These are phyloP conservation scores for Paratrypauchen microcephalus DNA, from an alignment of 2,797 vertebrate genomes.

Conservation along the genomic window DNA sequence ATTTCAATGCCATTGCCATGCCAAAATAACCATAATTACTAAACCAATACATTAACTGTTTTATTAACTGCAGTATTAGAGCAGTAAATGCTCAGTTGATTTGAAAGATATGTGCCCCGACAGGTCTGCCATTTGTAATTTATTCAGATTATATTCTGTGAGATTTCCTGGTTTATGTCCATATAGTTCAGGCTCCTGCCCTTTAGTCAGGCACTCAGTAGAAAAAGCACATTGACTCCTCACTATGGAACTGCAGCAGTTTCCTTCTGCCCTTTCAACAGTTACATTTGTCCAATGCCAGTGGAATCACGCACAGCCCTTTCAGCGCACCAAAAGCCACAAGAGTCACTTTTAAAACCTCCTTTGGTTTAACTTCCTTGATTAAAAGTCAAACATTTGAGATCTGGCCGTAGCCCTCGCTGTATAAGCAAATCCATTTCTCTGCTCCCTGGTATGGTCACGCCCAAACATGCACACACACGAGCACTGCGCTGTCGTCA, in stretches of 20 bases:
- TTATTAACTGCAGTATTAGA: background rate
- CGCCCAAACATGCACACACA: constrained; percentile 39
- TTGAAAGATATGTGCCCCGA: background rate
- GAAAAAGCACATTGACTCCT: constrained; percentile 11
- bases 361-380: constrained; percentile 39
- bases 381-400: constrained; percentile 58
- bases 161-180: constrained; percentile 8
- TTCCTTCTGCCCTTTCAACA: constrained; percentile 27
- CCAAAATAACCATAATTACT: background rate
- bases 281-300: constrained; percentile 22
- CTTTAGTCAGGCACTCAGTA: background rate
- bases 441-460: constrained; percentile 32
- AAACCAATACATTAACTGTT: background rate
- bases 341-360: constrained; percentile 50
- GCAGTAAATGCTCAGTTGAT: background rate
- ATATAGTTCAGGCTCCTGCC: constrained; percentile 2
- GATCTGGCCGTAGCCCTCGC: constrained; percentile 45
- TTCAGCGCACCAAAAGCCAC: constrained; percentile 46
- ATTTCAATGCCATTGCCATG: background rate
- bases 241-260: constrained; percentile 27
- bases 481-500: constrained; percentile 26
- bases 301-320: constrained; percentile 27
- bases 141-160: constrained; percentile 3
- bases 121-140: constrained; percentile 3
- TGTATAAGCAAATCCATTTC: constrained; percentile 45